Evolutionary conservation across 1,140 invertebrate species (phyloP).

Genomic region (Drosophila cardini): DNA sequence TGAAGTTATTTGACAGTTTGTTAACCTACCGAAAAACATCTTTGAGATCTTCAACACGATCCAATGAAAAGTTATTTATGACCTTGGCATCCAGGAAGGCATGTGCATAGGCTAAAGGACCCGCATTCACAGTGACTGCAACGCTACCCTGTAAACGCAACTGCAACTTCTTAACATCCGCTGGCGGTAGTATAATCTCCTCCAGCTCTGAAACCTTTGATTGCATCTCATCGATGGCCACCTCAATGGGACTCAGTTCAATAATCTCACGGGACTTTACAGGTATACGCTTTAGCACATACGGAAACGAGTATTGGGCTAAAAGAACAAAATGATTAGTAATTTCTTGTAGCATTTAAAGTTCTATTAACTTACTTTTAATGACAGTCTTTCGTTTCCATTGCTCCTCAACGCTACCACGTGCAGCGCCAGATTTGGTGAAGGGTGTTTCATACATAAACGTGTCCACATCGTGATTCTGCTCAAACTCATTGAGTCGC

Average conservation of each 20-base stretch:
- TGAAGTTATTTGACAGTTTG: neutral
- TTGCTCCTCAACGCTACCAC: constrained; percentile 93
- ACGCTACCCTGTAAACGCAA: constrained; percentile 95
- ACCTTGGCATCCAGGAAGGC: constrained; percentile 93
- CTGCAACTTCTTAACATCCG: constrained; percentile 95
- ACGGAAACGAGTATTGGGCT: constrained; percentile 95
- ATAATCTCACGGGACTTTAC: constrained; percentile 90
- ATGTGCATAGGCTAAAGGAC: constrained; percentile 95
- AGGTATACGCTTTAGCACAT: constrained; percentile 94
- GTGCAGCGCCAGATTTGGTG: constrained; percentile 91
- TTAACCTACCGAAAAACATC: constrained; percentile 91
- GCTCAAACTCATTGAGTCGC: constrained; percentile 92
- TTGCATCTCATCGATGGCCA: constrained; percentile 97
- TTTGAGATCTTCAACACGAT: constrained; percentile 93
- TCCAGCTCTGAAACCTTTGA: constrained; percentile 92
- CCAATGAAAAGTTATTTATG: constrained; percentile 89
- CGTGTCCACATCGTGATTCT: constrained; percentile 93
- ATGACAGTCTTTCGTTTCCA: constrained; percentile 94
- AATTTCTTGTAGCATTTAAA: neutral
- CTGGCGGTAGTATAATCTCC: constrained; percentile 92
- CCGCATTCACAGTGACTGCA: constrained; percentile 97
- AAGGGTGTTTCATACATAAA: constrained; percentile 98
- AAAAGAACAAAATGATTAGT: neutral
- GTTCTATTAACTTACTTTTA: constrained; percentile 87
- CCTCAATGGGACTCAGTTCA: constrained; percentile 96